Conservation (phyloP, 2,113 vertebrate genomes). For the Chitala chitala region DNA sequence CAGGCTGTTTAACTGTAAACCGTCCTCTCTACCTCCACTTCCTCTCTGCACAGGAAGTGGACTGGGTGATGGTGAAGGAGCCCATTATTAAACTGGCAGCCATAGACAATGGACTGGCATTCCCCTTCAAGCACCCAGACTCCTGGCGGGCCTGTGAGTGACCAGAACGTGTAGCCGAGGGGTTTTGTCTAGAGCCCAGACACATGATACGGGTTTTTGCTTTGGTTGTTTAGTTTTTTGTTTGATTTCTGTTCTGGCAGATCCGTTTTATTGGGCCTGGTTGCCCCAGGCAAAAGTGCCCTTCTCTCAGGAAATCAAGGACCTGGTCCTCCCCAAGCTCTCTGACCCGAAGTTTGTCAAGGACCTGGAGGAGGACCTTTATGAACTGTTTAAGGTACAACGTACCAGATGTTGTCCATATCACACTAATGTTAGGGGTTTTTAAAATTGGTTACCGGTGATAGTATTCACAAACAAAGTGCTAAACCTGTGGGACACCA, state of each 20-base stretch:
- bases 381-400: conserved; percentile 91
- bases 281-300: conserved; percentile 89
- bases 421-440: background rate
- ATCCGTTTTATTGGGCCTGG: conserved; percentile 99
- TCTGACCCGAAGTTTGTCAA: conserved; percentile 93
- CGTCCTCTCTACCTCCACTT: background rate
- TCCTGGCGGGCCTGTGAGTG: conserved; percentile 98
- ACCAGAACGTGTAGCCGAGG: background rate
- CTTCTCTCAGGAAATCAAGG: conserved; percentile 92
- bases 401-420: background rate
- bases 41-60: conserved; percentile 69
- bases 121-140: conserved; percentile 95
- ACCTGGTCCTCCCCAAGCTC: conserved; percentile 90
- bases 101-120: conserved; percentile 95
- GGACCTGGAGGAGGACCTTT: conserved; percentile 94
- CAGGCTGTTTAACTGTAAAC: background rate
- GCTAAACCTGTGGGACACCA: too few relatives aligned
- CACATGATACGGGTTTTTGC: background rate
- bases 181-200: background rate
- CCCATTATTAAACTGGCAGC: conserved; percentile 90
- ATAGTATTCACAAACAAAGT: too few relatives aligned
- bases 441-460: too few relatives aligned
- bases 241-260: conserved; percentile 65
- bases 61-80: conserved; percentile 94
- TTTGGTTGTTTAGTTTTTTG: background rate